These are phyloP conservation scores for Smutsia temminckii DNA, from an alignment of 2,797 vertebrate species.

Conservation along the genomic window DNA sequence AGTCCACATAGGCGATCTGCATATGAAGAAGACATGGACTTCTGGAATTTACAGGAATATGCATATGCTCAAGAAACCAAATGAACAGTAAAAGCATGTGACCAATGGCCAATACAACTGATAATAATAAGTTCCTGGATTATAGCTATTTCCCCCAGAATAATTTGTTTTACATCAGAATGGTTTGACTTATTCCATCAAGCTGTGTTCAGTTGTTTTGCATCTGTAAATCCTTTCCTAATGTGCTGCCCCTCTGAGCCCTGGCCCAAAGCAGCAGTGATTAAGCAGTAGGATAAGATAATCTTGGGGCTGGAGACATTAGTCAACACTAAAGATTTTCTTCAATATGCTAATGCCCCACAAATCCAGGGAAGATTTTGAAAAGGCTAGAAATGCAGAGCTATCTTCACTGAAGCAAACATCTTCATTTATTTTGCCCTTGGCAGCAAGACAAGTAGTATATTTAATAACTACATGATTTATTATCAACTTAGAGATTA, in stretches of 20 bases:
- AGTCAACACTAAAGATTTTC: conserved; percentile 53
- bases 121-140: not conserved
- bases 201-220: conserved; percentile 56
- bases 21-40: not conserved
- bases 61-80: not conserved
- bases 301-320: conserved; percentile 34
- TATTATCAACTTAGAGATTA: conserved; percentile 70
- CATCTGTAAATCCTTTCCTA: conserved; percentile 45
- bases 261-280: not conserved
- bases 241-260: conserved; percentile 24
- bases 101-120: not conserved
- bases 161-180: not conserved
- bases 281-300: conserved; percentile 37
- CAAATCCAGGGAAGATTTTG: conserved; percentile 60
- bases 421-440: conserved; percentile 71
- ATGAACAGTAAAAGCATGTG: not conserved
- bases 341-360: conserved; percentile 64
- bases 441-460: conserved; percentile 65
- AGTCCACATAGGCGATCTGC: not conserved
- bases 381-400: conserved; percentile 37
- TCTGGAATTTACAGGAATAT: not conserved
- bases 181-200: conserved; percentile 40
- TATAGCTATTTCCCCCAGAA: not conserved
- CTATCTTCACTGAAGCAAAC: conserved; percentile 48
- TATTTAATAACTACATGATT: conserved; percentile 67